These are phyloP conservation scores for Octonoba sinensis DNA, from an alignment of 2,888 invertebrate species.

Conservation along the genomic window DNA sequence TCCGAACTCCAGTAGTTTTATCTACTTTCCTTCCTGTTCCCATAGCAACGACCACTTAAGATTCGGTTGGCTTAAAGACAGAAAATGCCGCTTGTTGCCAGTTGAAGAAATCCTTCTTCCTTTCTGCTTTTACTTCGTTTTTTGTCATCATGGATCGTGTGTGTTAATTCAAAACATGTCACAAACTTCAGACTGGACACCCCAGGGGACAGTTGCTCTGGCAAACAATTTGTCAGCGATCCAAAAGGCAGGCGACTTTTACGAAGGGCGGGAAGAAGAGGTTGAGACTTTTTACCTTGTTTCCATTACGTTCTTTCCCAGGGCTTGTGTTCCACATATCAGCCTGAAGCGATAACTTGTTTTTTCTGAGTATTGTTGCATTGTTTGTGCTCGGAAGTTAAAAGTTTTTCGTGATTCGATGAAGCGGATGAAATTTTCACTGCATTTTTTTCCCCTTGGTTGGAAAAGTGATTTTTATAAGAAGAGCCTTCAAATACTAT, in stretches of 20 bases:
- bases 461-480: too few species aligned
- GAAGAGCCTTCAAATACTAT: too few species aligned
- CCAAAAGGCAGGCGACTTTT: constrained; percentile 35
- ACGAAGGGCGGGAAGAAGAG: constrained; percentile 7
- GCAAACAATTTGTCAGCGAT: constrained; percentile 59
- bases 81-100: constrained; percentile 8
- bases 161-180: constrained; percentile 60
- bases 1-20: not conserved
- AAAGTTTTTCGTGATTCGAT: not conserved
- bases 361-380: constrained; percentile 13
- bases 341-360: constrained; percentile 16
- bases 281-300: constrained; percentile 22
- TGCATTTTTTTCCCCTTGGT: not conserved
- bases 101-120: constrained; percentile 12
- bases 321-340: not conserved
- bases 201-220: constrained; percentile 50
- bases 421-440: not conserved
- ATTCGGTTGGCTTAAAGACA: constrained; percentile 24
- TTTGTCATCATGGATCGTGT: not conserved
- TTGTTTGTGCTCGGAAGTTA: not conserved
- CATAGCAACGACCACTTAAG: constrained; percentile 17
- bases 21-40: constrained; percentile 14
- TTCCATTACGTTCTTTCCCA: constrained; percentile 17
- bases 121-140: constrained; percentile 2
- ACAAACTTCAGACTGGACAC: constrained; percentile 60